A percentile compares a stretch with the other conserved stretches of the same genome.
These are phyloP conservation scores for Lycophotia porphyrea DNA, from an alignment of 2,888 invertebrate species.

Conservation along the genomic window DNA sequence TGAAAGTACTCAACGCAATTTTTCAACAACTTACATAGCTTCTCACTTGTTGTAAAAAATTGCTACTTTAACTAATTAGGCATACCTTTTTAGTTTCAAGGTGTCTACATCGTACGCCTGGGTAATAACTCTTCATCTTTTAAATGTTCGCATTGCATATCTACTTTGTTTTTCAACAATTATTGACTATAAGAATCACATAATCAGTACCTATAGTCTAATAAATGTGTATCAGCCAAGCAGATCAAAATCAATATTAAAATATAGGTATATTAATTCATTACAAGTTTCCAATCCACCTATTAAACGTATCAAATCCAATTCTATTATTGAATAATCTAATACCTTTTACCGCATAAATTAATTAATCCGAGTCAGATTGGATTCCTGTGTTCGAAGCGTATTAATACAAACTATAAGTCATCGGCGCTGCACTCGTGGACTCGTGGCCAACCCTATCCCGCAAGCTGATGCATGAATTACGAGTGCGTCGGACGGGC, in stretches of 20 bases:
- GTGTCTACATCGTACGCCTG: slow-evolving; percentile 5
- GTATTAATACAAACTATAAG: slow-evolving; percentile 88
- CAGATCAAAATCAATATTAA: slow-evolving; percentile 17
- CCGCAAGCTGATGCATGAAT: slow-evolving; percentile 88
- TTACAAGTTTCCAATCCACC: slow-evolving; percentile 11
- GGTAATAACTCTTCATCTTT: slow-evolving; percentile 25
- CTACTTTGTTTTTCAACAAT: background rate
- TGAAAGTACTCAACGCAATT: slow-evolving; percentile 51
- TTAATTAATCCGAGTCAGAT: slow-evolving; percentile 84
- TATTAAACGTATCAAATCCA: slow-evolving; percentile 42
- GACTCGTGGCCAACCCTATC: slow-evolving; percentile 85
- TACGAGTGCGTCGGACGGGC: slow-evolving; percentile 79
- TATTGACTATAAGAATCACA: background rate
- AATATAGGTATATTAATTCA: slow-evolving; percentile 2
- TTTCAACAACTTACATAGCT: slow-evolving; percentile 61
- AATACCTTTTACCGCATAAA: slow-evolving; percentile 73
- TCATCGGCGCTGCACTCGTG: slow-evolving; percentile 84
- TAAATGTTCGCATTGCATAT: slow-evolving; percentile 1
- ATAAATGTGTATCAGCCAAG: slow-evolving; percentile 8
- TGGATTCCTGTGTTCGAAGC: slow-evolving; percentile 83
- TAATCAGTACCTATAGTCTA: slow-evolving; percentile 2
- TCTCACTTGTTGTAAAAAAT: slow-evolving; percentile 43
- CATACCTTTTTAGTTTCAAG: slow-evolving; percentile 42
- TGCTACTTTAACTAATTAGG: slow-evolving; percentile 51
- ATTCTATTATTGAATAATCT: slow-evolving; percentile 66